Evolutionary conservation across 2,113 vertebrate genomes (phyloP).

Genomic region (Rhinoptilus africanus): DNA sequence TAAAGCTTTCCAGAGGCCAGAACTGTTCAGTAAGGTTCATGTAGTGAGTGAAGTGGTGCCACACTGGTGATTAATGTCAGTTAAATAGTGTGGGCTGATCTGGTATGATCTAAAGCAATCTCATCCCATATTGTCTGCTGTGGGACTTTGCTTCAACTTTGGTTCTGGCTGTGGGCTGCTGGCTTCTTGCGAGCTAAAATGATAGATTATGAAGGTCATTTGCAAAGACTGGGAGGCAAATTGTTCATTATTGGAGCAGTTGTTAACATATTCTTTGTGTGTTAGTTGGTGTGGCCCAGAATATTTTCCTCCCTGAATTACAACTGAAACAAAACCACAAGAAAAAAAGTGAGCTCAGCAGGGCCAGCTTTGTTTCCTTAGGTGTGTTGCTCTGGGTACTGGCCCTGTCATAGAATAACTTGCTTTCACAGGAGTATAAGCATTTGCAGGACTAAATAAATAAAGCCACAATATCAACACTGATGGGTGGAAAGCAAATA

Average conservation of each 20-base stretch:
- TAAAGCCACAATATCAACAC: background rate
- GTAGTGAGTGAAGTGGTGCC: background rate
- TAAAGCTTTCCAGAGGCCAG: background rate
- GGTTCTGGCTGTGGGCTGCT: background rate
- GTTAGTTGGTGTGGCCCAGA: background rate
- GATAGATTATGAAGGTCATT: background rate
- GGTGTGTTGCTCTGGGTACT: background rate
- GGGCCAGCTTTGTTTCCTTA: background rate
- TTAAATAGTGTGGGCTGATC: background rate
- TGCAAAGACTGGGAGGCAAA: background rate
- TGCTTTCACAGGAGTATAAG: background rate
- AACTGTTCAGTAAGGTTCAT: background rate
- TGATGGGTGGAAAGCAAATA: background rate
- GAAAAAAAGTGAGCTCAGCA: background rate
- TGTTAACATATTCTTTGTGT: background rate
- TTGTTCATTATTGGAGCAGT: background rate
- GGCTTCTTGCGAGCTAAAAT: background rate
- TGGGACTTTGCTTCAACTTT: background rate
- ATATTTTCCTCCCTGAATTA: background rate
- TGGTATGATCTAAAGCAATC: background rate
- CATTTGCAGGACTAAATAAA: background rate
- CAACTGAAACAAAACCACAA: background rate
- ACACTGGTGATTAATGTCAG: background rate
- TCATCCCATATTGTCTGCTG: background rate
- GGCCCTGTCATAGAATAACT: background rate